Base-by-base conservation (phyloP, 2,888 invertebrate species). In the Orgyia antiqua region DNA sequence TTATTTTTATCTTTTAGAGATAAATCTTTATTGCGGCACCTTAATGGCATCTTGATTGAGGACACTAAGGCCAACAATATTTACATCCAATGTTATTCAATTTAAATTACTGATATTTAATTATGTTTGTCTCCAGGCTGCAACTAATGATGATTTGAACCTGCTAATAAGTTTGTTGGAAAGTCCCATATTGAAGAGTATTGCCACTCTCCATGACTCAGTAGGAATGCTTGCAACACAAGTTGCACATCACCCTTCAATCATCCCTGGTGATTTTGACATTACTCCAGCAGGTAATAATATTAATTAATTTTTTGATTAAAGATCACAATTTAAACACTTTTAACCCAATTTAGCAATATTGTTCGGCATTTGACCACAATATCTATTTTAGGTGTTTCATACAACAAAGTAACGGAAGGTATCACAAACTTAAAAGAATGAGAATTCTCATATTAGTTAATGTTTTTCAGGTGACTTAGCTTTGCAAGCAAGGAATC, bases 251-350 rank as follows among this genome's bases (percentile, higher is more conserved):
- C 97, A 97, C 80, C 97, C 97, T 8, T 96, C 96, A 10, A 95
- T 97, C 67, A 86, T 97, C 42, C 96, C 97, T 24, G 94, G 94
- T 29, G 97, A 97, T 73, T 98, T 98, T 78, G 96, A 97, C 67
- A 95, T 98, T 33, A 94, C 93, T 51, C 90, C 93, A 25, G 91
- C 94, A 48, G 94, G 94, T 60, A 68, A 65, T 9, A 8, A 27
- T 24, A 4, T 15, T 15, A 15, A 15, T 15, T 15, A 15, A 15
- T 15, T n/a, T n/a, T 15, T 4, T 6, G 15, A 15, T 15, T 15
- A 15, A 4, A 15, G 15, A 15, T 15, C 15, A 4, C 15, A n/a
- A n/a, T n/a, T n/a, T n/a, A n/a, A n/a, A n/a, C n/a, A n/a, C 17
- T 17, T 17, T 17, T 17, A 17, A 17, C 4, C 17, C 7, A 17